phyloP scores from a whole-genome alignment of 2,797 vertebrate species.

The Hirundo rustica region DNA sequence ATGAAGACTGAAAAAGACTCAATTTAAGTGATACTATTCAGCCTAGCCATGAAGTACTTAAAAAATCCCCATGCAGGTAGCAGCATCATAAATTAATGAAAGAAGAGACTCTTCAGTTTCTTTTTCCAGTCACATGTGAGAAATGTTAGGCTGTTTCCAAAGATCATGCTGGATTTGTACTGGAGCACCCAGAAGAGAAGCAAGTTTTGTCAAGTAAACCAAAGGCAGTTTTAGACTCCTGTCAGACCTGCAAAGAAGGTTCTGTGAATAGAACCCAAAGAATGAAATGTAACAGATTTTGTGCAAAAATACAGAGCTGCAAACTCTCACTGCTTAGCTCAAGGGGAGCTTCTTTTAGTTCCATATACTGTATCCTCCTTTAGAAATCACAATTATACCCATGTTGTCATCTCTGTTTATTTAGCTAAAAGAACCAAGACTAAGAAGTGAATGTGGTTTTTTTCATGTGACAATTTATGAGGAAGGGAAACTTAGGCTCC shows the following conservation, averaged over 20 bases:
- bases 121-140: neutral
- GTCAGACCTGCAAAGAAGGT: neutral
- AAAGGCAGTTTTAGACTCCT: neutral
- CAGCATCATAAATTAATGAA: neutral
- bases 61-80: neutral
- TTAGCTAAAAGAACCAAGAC: neutral
- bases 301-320: neutral
- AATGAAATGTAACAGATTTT: neutral
- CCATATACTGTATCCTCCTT: neutral
- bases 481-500: neutral
- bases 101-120: neutral
- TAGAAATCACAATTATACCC: neutral
- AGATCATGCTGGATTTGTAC: neutral
- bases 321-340: neutral
- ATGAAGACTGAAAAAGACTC: neutral
- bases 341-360: neutral
- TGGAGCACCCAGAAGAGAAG: neutral
- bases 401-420: neutral
- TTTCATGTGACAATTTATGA: neutral
- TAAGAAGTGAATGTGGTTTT: neutral
- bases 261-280: neutral
- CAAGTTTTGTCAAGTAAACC: neutral
- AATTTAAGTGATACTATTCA: neutral
- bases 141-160: neutral
- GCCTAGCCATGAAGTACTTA: neutral